Evolutionary conservation across 2,888 invertebrate genomes (phyloP).

Genomic region (Strigamia transsilvanica): DNA sequence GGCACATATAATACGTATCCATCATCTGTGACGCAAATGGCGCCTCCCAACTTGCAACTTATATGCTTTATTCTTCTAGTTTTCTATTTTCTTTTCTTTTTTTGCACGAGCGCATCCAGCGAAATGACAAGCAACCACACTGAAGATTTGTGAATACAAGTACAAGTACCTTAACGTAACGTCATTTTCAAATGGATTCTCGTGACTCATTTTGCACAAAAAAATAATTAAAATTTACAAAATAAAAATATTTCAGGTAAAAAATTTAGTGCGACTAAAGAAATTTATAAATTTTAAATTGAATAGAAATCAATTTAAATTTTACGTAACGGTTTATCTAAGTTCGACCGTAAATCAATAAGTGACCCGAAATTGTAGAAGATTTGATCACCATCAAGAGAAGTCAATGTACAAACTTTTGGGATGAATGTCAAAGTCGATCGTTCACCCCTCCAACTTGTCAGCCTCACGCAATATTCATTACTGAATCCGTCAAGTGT

Average conservation of each 20-base stretch:
- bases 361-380: not conserved
- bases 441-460: slow-evolving; percentile 3
- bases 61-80: slow-evolving; percentile 2
- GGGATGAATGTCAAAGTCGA: not conserved
- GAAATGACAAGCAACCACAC: slow-evolving; percentile 2
- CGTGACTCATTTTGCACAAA: not conserved
- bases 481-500: slow-evolving; percentile 2
- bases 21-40: slow-evolving; percentile 8
- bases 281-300: too few species aligned
- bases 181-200: not conserved
- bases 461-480: not conserved
- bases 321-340: not conserved
- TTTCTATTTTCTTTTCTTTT: not conserved
- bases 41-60: slow-evolving; percentile 8
- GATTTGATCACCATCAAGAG: slow-evolving; percentile 2
- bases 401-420: slow-evolving; percentile 6
- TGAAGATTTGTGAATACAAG: not conserved
- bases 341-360: not conserved
- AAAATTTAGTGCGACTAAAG: not conserved
- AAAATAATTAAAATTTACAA: not conserved
- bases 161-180: not conserved
- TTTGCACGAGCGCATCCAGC: not conserved
- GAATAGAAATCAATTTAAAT: not conserved
- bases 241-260: not conserved
- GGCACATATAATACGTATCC: not conserved